Evolutionary conservation across 2,797 vertebrate genomes (phyloP).

Genomic region (Falco peregrinus): DNA sequence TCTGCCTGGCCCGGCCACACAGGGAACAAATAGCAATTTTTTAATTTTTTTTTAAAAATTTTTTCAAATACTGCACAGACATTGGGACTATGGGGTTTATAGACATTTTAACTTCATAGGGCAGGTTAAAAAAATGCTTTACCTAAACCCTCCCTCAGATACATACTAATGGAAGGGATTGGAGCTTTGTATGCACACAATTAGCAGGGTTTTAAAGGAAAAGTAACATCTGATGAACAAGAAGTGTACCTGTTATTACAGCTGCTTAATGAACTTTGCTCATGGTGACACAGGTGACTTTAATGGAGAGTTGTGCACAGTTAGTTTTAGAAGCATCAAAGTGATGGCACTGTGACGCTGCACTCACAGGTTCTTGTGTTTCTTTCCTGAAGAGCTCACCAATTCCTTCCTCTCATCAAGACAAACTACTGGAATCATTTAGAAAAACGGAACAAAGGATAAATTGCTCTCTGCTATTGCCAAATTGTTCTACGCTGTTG

Average conservation of each 20-base stretch:
- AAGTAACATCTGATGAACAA: not conserved
- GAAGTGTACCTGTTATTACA: not conserved
- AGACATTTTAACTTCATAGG: rapidly evolving
- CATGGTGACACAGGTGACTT: not conserved
- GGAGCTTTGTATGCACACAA: not conserved
- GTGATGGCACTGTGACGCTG: not conserved
- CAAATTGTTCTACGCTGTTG: not conserved
- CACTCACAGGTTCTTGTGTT: not conserved
- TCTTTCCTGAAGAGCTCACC: conserved; percentile 3
- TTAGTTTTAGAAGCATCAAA: conserved; percentile 4
- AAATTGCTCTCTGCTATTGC: not conserved
- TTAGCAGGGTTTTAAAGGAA: not conserved
- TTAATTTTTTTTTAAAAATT: too few relatives aligned
- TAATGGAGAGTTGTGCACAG: not conserved
- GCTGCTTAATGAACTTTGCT: not conserved
- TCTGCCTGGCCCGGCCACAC: not conserved
- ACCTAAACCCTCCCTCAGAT: not conserved
- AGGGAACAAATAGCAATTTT: not conserved
- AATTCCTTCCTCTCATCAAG: not conserved
- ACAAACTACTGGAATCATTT: not conserved
- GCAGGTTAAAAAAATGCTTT: not conserved
- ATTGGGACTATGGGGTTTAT: not conserved
- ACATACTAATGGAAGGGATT: not conserved
- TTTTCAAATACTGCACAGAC: too few relatives aligned
- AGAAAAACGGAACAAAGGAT: not conserved